Evolutionary conservation across 2,113 vertebrate species (phyloP).

Genomic region (Passerina amoena): DNA sequence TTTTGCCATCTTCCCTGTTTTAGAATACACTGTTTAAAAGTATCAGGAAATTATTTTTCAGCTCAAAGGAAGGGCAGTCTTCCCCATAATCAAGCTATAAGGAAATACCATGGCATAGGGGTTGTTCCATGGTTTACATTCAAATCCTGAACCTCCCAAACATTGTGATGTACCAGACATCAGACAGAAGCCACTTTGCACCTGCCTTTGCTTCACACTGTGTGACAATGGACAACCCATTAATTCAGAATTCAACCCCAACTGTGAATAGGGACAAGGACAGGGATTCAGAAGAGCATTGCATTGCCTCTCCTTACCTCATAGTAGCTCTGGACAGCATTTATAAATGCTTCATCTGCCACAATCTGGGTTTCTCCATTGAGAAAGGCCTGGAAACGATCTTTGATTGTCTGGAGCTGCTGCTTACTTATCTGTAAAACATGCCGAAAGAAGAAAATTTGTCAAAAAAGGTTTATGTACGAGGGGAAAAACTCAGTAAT

Average conservation of each 20-base stretch:
- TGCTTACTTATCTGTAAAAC: slow-evolving; percentile 92
- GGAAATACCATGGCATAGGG: background rate
- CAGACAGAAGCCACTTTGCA: background rate
- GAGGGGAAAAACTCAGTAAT: background rate
- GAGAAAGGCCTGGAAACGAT: slow-evolving; percentile 95
- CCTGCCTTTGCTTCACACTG: background rate
- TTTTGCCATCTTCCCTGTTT: background rate
- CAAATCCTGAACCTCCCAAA: background rate
- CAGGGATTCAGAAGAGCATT: background rate
- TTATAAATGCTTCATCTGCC: slow-evolving; percentile 98
- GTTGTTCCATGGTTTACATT: background rate
- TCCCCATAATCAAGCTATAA: background rate
- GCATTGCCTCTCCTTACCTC: slow-evolving; percentile 78
- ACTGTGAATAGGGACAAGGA: background rate
- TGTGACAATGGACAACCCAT: background rate
- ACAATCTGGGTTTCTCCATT: slow-evolving; percentile 97
- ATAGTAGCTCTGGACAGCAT: slow-evolving; percentile 98
- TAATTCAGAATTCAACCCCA: background rate
- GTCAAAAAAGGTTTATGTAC: background rate
- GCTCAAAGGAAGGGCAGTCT: background rate
- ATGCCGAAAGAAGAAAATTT: background rate
- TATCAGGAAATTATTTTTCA: background rate
- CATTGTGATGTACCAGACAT: background rate
- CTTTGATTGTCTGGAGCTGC: slow-evolving; percentile 95
- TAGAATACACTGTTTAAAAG: background rate